Evolutionary conservation across 2,888 invertebrate genomes (phyloP), one percentile per base, ranked within the genome.

Genomic region (Allolobophora icterica): DNA sequence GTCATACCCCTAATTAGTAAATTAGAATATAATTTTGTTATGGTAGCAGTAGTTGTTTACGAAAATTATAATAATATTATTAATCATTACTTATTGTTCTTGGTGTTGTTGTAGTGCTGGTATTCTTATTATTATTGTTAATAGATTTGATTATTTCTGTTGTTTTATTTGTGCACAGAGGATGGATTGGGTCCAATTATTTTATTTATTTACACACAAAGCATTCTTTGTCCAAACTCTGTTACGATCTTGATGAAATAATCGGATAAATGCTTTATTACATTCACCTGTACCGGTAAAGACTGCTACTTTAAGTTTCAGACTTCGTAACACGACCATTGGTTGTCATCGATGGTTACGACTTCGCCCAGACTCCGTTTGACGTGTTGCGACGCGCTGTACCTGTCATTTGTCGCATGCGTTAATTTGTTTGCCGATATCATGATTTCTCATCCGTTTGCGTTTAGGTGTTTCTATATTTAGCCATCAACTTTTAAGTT

Each of bases 401-500:
- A 15, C 5, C 24, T n/a, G 71, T n/a, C 11, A 5, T 71, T 30
- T 71, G 71, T 71, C n/a, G 71, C 71, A 71, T 13, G 30, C n/a
- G 6, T 52, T 24, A 52, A 52, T 24, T 13, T 17, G n/a, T 71
- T 71, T n/a, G 38, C 8, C 38, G 38, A 38, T 38, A 38, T 38
- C 38, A 38, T 38, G 38, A 38, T 38, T 38, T 38, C 38, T 38
- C 38, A 71, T n/a, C 19, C 5, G 52, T 52, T 52, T 52, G 24
- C 52, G 11, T n/a, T 71, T 71, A 71, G 71, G 30, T 71, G 71
- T 71, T 71, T 71, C 71, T 71, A 71, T 71, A n/a, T 71, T 71
- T 71, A 71, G 71, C 71, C 71, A 8, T 71, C 71, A n/a, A n/a
- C 71, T 71, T n/a, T 71, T 71, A 71, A 71, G 71, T 71, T 71